Evolutionary conservation across 2,797 vertebrate genomes (phyloP), one percentile per base, ranked within the genome.

Genomic region (Sylvilagus floridanus): DNA sequence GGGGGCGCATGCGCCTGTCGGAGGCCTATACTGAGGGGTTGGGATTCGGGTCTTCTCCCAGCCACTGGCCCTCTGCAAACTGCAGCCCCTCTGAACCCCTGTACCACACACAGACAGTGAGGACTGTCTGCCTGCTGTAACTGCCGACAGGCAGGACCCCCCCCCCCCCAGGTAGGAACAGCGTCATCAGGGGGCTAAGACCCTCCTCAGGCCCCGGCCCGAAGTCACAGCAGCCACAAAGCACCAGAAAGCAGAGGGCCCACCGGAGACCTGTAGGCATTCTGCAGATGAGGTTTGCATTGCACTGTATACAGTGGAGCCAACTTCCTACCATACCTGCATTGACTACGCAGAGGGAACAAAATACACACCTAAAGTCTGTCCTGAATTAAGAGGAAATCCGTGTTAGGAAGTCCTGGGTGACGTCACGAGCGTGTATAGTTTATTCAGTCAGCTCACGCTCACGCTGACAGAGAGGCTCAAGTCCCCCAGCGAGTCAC

Each of bases 341-440:
- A 32, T 30, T 81, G 73, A 84, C 52, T 22, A 14, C 12, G 30
- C 37, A 24, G 16, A 52, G 57, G 30, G 32, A 52, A 54, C 37
- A 52, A 42, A 72, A 21, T 62, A 12, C 24, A 5, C 69, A 73
- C n/a, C 50, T 84, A 52, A 81, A 66, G 21, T 83, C 63, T 47
- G 84, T 22, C 22, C 21, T 85, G 57, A 54, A 7, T 73, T 69
- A 84, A 84, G 62, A 30, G 62, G 77, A 71, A 69, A n/a, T 94
- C 72, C 42, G 9, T 54, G 22, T 77, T 68, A 13, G 35, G n/a
- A 19, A 88, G 26, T 78, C 22, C 42, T 47, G 35, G n/a, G 35
- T 60, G 50, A 47, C 71, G 42, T 47, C 42, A 47, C 8, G 1
- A 47, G 42, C 42, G 8, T 47, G 42, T 47, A 47, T 47, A 47